Evolutionary conservation across 2,888 invertebrate species (phyloP), one percentile per base, ranked within the genome.

Genomic region (Tetanocera ferruginea): DNA sequence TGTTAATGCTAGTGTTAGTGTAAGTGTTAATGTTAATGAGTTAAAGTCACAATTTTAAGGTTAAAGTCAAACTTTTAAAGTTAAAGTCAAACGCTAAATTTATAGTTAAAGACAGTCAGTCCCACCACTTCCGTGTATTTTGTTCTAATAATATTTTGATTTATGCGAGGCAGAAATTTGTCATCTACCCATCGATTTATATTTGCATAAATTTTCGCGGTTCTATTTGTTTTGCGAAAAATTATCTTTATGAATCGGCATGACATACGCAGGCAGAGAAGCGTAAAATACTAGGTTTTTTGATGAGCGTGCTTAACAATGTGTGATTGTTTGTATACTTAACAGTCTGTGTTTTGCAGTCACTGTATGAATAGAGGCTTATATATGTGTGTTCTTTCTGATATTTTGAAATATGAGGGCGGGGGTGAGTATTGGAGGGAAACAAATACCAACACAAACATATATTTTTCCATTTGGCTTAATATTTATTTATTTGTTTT

Each of bases 181-280:
- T 31, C n/a, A 64, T 8, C 11, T 8, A 64, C 2, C 8, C 17
- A 34, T 28, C 11, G 6, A 43, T 67, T 23, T 69, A 19, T 51
- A 23, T 69, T 49, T 69, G 67, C 14, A 51, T 51, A 49, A 25
- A 17, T 19, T 52, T 69, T 19, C 49, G 51, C 51, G 11, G 51
- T 51, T 51, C 9, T 19, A 11, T 9, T 69, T 25, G 25, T 25
- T 64, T n/a, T 14, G 34, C 31, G 1, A 8, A 34, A 64, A 34
- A 25, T 67, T 67, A 67, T 67, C 67, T 25, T 34, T 34, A 49
- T 69, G 51, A 51, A 69, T 69, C 69, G 51, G 49, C 43, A 69
- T 69, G 69, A 49, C 69, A 69, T 49, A 69, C 49, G 69, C 69
- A 51, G 64, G 69, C 69, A 51, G 64, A 69, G 69, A 51, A 69